Percentiles rank a stretch among this genome's conserved stretches.
These are phyloP conservation scores for Glomeris maerens DNA, from an alignment of 1,140 invertebrate genomes.

Conservation along the genomic window DNA sequence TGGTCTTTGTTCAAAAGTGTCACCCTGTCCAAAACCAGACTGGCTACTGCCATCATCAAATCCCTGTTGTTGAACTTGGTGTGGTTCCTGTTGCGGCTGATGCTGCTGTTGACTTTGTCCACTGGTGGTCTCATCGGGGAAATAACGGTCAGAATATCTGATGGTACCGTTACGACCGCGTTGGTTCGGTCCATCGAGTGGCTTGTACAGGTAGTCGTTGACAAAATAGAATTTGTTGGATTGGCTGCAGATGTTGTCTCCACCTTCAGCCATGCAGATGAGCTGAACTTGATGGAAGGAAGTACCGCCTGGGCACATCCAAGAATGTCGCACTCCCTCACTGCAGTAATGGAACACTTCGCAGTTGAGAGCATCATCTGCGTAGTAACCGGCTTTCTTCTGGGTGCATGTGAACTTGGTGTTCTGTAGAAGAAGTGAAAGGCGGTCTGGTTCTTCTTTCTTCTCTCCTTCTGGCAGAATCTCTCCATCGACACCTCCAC, in stretches of 20 bases:
- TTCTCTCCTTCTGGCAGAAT: constrained; percentile 52
- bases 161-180: constrained; percentile 63
- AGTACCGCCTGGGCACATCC: constrained; percentile 83
- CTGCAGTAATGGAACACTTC: constrained; percentile 91
- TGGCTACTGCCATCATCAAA: too few species aligned
- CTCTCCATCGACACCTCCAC: constrained; percentile 22
- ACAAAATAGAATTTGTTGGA: constrained; percentile 81
- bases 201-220: constrained; percentile 78
- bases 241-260: constrained; percentile 76
- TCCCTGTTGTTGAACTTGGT: neutral
- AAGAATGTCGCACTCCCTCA: constrained; percentile 74
- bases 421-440: constrained; percentile 58
- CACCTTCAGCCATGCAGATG: constrained; percentile 79
- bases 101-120: constrained; percentile 28
- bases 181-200: constrained; percentile 48
- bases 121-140: constrained; percentile 33
- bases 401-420: constrained; percentile 66
- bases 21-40: too few species aligned
- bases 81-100: constrained; percentile 2
- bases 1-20: too few species aligned
- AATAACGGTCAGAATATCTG: constrained; percentile 62
- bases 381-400: constrained; percentile 77
- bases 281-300: constrained; percentile 81
- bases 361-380: constrained; percentile 72
- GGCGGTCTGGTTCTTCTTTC: constrained; percentile 68